Percentiles rank a stretch among this genome's conserved stretches.
Conservation (phyloP, 2,888 invertebrate genomes). For the Adela reaumurella region DNA sequence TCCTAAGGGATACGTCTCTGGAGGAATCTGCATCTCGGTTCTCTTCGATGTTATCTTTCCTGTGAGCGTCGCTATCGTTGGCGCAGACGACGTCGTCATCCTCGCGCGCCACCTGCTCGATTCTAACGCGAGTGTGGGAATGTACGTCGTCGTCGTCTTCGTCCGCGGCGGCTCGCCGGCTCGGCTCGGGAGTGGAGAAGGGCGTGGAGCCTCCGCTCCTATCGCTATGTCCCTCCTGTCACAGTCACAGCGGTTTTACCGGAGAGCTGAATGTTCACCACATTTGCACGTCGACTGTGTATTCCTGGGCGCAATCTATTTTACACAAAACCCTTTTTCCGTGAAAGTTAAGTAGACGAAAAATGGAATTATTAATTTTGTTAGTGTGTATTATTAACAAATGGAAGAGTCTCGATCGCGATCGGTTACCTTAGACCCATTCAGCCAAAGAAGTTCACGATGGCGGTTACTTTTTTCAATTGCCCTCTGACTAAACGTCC, state of each 20-base stretch:
- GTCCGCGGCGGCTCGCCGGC: conserved; percentile 15
- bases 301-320: too few relatives aligned
- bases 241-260: conserved; percentile 18
- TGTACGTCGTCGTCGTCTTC: conserved; percentile 5
- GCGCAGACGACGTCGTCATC: conserved; percentile 51
- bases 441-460: too few relatives aligned
- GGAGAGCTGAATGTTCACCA: not conserved
- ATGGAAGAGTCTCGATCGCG: too few relatives aligned
- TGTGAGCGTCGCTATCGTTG: conserved; percentile 20
- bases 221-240: conserved; percentile 48
- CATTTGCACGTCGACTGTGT: not conserved
- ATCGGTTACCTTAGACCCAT: too few relatives aligned
- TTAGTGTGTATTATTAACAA: not conserved
- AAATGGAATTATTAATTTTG: too few relatives aligned
- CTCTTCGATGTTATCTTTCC: not conserved
- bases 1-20: not conserved
- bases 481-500: too few relatives aligned
- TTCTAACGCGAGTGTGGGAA: conserved; percentile 52
- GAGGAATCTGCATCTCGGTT: not conserved
- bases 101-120: conserved; percentile 28
- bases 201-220: conserved; percentile 41
- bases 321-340: too few relatives aligned
- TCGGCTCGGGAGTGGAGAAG: conserved; percentile 27
- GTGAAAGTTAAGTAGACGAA: too few relatives aligned
- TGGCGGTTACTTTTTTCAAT: too few relatives aligned